Base-by-base conservation (phyloP, 2,888 invertebrate genomes). In the Ecliptopera silaceata region DNA sequence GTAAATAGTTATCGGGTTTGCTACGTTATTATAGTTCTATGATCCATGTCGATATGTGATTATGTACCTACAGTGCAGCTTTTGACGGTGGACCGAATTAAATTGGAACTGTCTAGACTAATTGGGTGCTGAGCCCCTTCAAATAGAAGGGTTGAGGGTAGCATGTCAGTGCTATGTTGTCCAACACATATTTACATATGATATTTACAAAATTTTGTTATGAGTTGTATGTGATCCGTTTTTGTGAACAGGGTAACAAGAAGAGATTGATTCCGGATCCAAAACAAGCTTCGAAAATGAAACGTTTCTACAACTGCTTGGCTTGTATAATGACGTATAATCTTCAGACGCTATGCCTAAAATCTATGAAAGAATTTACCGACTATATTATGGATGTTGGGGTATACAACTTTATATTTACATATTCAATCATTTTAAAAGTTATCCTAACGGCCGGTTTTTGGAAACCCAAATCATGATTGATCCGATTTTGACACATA, bases 271-370 rank as follows among this genome's bases (percentile, higher is more conserved):
- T 96, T 50, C 96, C 96, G 0, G 94, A 94, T 61, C 92, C 93
- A 0, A 90, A 93, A 44, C 94, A 95, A 64, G 92, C 92, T 13
- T 92, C 91, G 11, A 93, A 94, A 76, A 93, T 96, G 80, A 93
- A 93, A 68, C 93, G 94, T 41, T 97, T 97, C 82, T 98, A 96
- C 79, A 95, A 97, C 79, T 96, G 97, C 70, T 94, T 97, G 1
- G 95, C 95, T 0, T 95, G 95, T 22, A 91, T 98, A 36, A 98
- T 98, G 98, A 96, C 97, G 0, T 95, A 95, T 69, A 96, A 97
- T 71, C 86, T 98, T 54, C 97, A 97, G 79, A 94, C 94, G 17
- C 82, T 98, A 29, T 96, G 96, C 66, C 88, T 97, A 38, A 93
- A 95, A 68, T 97, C 97, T 3, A 93, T 98, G 71, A 88, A 93